Evolutionary conservation across 2,888 invertebrate species (phyloP).

Genomic region (Drosophila heteroneura): DNA sequence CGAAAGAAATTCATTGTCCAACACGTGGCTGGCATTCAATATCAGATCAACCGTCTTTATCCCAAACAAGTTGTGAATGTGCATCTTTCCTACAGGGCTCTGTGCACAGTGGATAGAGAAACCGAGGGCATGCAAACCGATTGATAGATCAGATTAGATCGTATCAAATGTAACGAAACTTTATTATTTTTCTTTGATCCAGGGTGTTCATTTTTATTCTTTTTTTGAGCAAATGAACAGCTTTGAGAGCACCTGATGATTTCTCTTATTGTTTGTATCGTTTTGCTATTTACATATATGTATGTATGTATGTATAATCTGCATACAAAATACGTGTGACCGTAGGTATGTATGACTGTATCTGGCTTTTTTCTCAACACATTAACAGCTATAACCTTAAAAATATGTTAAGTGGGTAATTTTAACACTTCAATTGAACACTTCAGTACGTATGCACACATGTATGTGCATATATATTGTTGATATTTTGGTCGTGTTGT

Average conservation of each 20-base stretch:
- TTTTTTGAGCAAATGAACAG: background rate
- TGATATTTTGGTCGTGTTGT: slow-evolving; percentile 12
- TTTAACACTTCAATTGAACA: slow-evolving; percentile 80
- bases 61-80: slow-evolving; percentile 33
- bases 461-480: slow-evolving; percentile 1
- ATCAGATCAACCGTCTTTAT: slow-evolving; percentile 40
- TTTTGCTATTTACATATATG: slow-evolving; percentile 7
- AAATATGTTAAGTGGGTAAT: slow-evolving; percentile 77
- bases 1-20: slow-evolving; percentile 84
- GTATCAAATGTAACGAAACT: background rate
- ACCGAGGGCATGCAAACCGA: background rate
- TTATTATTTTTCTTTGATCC: background rate
- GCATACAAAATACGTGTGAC: slow-evolving; percentile 37
- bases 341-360: slow-evolving; percentile 16
- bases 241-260: background rate
- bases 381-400: slow-evolving; percentile 74
- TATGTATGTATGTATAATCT: slow-evolving; percentile 20
- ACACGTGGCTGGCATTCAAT: slow-evolving; percentile 38
- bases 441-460: slow-evolving; percentile 50
- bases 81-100: slow-evolving; percentile 34
- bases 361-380: slow-evolving; percentile 46
- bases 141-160: background rate
- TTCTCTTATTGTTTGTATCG: slow-evolving; percentile 1
- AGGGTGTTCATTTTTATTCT: background rate
- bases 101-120: slow-evolving; percentile 2